phyloP scores from a whole-genome alignment of 2,888 invertebrate genomes.

The Hirtodrosophila confusa region DNA sequence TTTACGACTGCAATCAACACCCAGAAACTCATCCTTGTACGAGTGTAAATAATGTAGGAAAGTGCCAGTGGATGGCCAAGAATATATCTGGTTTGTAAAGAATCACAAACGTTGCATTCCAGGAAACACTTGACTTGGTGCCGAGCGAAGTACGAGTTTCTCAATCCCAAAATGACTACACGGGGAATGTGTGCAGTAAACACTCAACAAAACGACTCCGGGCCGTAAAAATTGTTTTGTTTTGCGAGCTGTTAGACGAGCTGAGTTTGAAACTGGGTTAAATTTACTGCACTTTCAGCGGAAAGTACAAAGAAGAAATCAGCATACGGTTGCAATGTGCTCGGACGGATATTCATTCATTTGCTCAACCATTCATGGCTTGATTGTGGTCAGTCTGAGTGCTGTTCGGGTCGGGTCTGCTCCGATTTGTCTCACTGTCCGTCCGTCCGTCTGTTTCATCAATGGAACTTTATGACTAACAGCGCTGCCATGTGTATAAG shows the following conservation, averaged over 20 bases:
- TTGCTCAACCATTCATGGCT: conserved; percentile 42
- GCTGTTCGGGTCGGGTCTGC: conserved; percentile 4
- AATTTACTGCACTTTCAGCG: conserved; percentile 59
- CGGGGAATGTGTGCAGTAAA: conserved; percentile 49
- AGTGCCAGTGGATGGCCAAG: conserved; percentile 24
- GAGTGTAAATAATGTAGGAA: conserved; percentile 25
- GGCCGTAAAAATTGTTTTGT: conserved; percentile 52
- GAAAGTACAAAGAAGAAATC: conserved; percentile 52
- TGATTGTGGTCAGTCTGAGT: conserved; percentile 39
- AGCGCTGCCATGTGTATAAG: conserved; percentile 13
- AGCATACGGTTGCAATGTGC: conserved; percentile 71
- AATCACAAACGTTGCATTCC: conserved; percentile 57
- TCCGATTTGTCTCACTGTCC: conserved; percentile 8
- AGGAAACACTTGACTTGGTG: conserved; percentile 64
- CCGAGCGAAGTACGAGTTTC: conserved; percentile 7
- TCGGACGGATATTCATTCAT: conserved; percentile 47
- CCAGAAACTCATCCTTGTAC: conserved; percentile 1
- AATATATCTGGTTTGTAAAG: conserved; percentile 27
- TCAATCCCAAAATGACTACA: conserved; percentile 42
- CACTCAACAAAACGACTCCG: conserved; percentile 46
- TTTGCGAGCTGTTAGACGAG: conserved; percentile 29
- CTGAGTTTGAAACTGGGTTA: conserved; percentile 58
- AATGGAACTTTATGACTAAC: conserved; percentile 56
- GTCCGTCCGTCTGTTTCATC: conserved; percentile 49
- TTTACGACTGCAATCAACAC: conserved; percentile 51